phyloP scores from a whole-genome alignment of 1,140 invertebrate species.

The Zeugodacus cucurbitae region DNA sequence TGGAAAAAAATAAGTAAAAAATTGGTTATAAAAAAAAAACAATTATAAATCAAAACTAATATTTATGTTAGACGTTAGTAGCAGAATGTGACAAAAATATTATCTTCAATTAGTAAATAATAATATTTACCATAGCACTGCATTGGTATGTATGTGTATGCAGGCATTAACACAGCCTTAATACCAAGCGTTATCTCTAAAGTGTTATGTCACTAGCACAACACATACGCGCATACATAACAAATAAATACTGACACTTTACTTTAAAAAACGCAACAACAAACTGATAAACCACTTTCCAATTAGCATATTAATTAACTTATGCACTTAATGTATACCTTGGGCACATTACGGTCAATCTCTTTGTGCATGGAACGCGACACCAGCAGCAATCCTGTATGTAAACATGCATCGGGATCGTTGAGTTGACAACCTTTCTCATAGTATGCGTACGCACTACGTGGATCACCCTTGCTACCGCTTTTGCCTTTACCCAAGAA shows the following conservation, averaged over 20 bases:
- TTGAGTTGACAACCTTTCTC: constrained; percentile 81
- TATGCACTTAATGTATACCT: constrained; percentile 62
- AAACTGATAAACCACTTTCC: neutral
- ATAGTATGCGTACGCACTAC: constrained; percentile 77
- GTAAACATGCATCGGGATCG: constrained; percentile 77
- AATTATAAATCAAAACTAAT: no score
- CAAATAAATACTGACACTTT: no score
- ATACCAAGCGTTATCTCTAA: no score
- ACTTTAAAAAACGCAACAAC: no score
- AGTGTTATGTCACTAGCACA: no score
- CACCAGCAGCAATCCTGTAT: constrained; percentile 78
- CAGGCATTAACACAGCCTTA: no score
- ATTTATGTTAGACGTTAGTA: no score
- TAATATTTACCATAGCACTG: no score
- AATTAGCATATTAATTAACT: neutral
- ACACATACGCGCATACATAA: no score
- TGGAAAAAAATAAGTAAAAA: neutral
- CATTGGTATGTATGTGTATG: no score
- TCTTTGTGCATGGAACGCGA: constrained; percentile 67
- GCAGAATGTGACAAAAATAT: no score
- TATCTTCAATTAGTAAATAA: no score
- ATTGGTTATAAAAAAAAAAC: neutral
- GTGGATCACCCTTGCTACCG: constrained; percentile 67
- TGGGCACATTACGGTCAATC: constrained; percentile 69
- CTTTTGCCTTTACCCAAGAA: constrained; percentile 73